Evolutionary conservation across 2,797 vertebrate species (phyloP).

Genomic region (Lemur catta): DNA sequence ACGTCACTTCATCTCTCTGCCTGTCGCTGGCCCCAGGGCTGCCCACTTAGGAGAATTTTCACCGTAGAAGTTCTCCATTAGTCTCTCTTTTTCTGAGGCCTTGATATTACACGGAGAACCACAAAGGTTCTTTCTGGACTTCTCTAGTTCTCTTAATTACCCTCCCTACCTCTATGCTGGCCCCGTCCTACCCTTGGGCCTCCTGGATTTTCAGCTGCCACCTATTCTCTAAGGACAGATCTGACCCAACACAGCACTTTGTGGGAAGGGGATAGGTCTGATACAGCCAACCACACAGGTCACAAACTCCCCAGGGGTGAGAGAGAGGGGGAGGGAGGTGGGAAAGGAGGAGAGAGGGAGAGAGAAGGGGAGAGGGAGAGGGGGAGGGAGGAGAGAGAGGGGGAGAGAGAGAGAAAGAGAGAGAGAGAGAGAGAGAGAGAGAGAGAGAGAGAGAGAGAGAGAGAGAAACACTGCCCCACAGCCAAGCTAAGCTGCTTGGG

Average conservation of each 20-base stretch:
- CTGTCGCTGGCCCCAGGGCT: neutral
- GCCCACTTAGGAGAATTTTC: neutral
- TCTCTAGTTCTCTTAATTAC: neutral
- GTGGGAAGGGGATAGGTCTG: neutral
- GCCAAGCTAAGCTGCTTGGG: conserved; percentile 10
- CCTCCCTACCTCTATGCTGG: neutral
- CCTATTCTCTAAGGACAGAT: neutral
- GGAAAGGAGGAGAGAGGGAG: neutral
- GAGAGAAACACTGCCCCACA: neutral
- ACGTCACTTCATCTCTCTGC: neutral
- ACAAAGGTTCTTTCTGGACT: neutral
- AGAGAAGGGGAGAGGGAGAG: no score
- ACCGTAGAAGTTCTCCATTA: neutral
- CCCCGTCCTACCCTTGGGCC: neutral
- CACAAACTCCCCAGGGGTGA: neutral
- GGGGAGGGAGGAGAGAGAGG: neutral
- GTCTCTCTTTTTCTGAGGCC: neutral
- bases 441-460: neutral
- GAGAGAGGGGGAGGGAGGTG: neutral
- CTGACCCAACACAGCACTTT: neutral
- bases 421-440: neutral
- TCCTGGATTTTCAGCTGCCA: neutral
- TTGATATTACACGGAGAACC: neutral
- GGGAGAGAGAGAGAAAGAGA: neutral
- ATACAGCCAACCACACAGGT: neutral